phyloP scores from a whole-genome alignment of 92 coral and sea anemone genomes.

The Pocillopora meandrina region DNA sequence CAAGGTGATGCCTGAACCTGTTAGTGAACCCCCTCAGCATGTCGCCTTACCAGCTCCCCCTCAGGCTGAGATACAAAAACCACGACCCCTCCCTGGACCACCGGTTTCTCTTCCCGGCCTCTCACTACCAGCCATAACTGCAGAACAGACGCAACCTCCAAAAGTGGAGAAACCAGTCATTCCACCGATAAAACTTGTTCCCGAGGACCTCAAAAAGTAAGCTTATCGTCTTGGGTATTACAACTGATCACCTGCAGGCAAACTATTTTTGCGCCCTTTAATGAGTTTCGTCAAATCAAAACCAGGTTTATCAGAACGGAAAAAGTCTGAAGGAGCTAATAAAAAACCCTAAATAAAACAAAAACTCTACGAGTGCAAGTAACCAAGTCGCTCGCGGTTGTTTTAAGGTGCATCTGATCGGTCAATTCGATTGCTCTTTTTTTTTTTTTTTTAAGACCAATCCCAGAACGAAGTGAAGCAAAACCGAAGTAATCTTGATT shows the following conservation, averaged over 20 bases:
- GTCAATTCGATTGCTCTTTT: too few species aligned
- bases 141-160: constrained; percentile 8
- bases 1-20: constrained; percentile 81
- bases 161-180: constrained; percentile 52
- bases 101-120: constrained; percentile 30
- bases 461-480: too few species aligned
- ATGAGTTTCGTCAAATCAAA: too few species aligned
- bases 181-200: constrained; percentile 76
- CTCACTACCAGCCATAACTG: constrained; percentile 22
- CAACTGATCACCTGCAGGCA: too few species aligned
- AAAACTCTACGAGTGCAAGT: too few species aligned
- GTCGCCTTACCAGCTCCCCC: constrained; percentile 61
- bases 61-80: constrained; percentile 40
- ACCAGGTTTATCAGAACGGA: too few species aligned
- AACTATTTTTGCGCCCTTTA: too few species aligned
- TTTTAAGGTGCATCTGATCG: too few species aligned
- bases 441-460: too few species aligned
- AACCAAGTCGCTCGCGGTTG: too few species aligned
- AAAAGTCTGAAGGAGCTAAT: too few species aligned
- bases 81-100: constrained; percentile 35
- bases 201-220: constrained; percentile 85
- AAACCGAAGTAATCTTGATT: neutral
- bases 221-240: neutral
- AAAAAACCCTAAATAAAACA: too few species aligned
- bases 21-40: constrained; percentile 63